Evolutionary conservation across 2,113 vertebrate genomes (phyloP), one percentile per base, ranked within the genome.

Genomic region (Bombycilla garrulus): DNA sequence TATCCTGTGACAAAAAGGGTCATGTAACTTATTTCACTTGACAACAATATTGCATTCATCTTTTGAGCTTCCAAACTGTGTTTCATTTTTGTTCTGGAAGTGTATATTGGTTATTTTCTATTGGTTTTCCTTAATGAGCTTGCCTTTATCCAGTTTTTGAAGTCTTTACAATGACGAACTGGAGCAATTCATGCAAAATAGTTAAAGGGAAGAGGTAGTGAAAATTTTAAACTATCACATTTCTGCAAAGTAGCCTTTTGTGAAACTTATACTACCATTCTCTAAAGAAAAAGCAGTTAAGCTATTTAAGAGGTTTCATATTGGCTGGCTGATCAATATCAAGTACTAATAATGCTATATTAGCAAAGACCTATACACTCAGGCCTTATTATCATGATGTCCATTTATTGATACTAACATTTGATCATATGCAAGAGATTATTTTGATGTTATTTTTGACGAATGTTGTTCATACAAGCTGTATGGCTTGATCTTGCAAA

Each of bases 401-500:
- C 77, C 71, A 35, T 88, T 90, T 92, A 87, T 73, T 53, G 81
- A 92, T 92, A 53, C 44, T 86, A 93, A 88, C 44, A 38, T 81
- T 92, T 95, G 79, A 56, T 86, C 82, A 36, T 21, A 91, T 64
- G 45, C 78, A 95, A 81, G 54, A 70, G 66, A 86, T 93, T 86
- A 88, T 90, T 96, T 93, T 77, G 51, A 71, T 36, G 21, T 79
- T 93, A 77, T 67, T 92, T 83, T 60, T 94, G 82, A 95, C 71
- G 38, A 53, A 94, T 88, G 51, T 74, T 93, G 36, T 60, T 57
- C 65, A 6, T 44, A 40, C 9, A 2, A 45, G 33, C 76, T 92
- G 9, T 44, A 51, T 50, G 57, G 25, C 86, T 92, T 96, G 95
- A 95, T 96, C 92, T 67, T 81, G 76, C 60, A 94, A 88, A 86